Evolutionary conservation across 2,797 vertebrate species (phyloP).

Genomic region (Coilia nasus): DNA sequence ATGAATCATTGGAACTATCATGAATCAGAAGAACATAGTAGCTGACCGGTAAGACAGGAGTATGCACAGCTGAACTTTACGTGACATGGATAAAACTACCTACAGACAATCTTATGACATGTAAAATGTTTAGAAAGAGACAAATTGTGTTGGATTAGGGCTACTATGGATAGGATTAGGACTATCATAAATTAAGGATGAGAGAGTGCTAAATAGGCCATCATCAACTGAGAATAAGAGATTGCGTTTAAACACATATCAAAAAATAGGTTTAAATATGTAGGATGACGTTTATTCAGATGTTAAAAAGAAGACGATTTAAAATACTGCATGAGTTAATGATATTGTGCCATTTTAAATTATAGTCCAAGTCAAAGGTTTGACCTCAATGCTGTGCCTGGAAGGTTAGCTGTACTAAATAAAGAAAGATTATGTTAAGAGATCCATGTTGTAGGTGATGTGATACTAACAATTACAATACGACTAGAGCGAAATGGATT

Average conservation of each 20-base stretch:
- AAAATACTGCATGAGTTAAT: not conserved
- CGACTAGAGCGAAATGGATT: not conserved
- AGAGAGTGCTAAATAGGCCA: not conserved
- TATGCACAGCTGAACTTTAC: not conserved
- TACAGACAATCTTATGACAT: not conserved
- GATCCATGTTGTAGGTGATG: not conserved
- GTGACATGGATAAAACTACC: not conserved
- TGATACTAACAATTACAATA: not conserved
- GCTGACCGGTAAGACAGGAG: no score
- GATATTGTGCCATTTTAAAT: not conserved
- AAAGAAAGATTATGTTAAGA: constrained; percentile 7
- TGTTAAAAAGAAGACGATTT: not conserved
- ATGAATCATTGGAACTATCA: no score
- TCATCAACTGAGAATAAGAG: not conserved
- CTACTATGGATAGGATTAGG: not conserved
- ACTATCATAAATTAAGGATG: not conserved
- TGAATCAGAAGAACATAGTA: no score
- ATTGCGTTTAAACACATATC: no score
- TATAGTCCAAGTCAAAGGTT: not conserved
- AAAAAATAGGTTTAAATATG: no score
- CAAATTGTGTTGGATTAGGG: not conserved
- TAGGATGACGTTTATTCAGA: no score
- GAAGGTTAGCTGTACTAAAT: not conserved
- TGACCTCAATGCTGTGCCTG: not conserved
- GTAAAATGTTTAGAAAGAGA: not conserved